A percentile compares a stretch with the other conserved stretches of the same genome.
Evolutionary conservation across 2,113 vertebrate species (phyloP).

Genomic region (Argyrosomus japonicus): DNA sequence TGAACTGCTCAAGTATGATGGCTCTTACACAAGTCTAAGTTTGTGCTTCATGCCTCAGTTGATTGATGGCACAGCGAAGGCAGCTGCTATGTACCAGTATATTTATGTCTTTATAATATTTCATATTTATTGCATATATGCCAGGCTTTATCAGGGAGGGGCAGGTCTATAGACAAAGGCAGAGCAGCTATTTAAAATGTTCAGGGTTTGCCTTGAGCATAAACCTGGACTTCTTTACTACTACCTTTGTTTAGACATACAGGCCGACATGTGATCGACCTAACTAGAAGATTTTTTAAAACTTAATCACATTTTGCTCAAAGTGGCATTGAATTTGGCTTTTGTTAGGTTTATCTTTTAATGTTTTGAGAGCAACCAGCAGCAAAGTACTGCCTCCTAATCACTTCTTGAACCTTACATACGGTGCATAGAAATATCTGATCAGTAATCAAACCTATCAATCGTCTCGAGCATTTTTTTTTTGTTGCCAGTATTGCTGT

Average conservation of each 20-base stretch:
- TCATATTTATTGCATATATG: neutral
- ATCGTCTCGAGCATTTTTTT: neutral
- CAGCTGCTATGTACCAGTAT: neutral
- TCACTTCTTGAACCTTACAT: neutral
- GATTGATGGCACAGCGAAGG: neutral
- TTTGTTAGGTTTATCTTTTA: neutral
- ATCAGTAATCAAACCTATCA: neutral
- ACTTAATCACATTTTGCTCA: neutral
- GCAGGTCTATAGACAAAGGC: neutral
- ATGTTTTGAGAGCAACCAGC: neutral
- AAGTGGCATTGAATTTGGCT: neutral
- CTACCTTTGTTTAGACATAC: neutral
- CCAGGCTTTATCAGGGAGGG: neutral
- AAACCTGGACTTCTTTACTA: constrained; percentile 24
- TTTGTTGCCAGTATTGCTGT: neutral
- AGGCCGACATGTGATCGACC: neutral
- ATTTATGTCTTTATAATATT: neutral
- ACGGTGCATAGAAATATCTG: neutral
- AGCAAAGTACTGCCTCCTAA: neutral
- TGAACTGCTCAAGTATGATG: neutral
- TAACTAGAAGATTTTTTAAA: neutral
- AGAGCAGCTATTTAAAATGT: constrained; percentile 2
- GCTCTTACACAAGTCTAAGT: neutral
- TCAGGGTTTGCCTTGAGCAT: constrained; percentile 1
- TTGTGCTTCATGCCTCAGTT: neutral